Evolutionary conservation across 2,797 vertebrate species (phyloP).

Genomic region (Urophycis tenuis): DNA sequence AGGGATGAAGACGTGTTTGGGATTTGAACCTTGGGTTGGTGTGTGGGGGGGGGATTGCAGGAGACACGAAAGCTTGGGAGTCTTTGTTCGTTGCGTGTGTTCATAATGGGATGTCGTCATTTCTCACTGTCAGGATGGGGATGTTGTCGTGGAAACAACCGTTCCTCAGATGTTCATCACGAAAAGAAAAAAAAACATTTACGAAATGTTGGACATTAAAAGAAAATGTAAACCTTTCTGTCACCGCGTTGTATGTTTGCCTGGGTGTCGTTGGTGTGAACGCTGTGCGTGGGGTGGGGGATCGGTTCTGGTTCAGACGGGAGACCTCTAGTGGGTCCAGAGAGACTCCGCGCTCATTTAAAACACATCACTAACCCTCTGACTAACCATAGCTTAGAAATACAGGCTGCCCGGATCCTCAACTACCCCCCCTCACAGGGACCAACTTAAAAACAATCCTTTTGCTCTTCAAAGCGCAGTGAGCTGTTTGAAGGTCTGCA

Average conservation of each 20-base stretch:
- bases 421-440: not conserved
- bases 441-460: not conserved
- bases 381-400: not conserved
- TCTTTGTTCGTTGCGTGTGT: conserved; percentile 63
- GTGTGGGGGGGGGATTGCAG: not conserved
- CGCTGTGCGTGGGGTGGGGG: not conserved
- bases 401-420: not conserved
- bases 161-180: conserved; percentile 56
- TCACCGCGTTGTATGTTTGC: conserved; percentile 21
- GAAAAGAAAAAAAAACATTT: conserved; percentile 61
- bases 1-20: not conserved
- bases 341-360: not conserved
- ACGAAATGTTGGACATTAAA: conserved; percentile 70
- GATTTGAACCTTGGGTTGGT: conserved; percentile 3
- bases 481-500: not conserved
- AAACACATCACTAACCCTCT: not conserved
- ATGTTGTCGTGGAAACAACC: conserved; percentile 52
- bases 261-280: conserved; percentile 5
- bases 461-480: too few species aligned
- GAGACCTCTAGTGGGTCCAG: not conserved
- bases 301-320: not conserved
- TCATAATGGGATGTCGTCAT: conserved; percentile 65
- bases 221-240: conserved; percentile 46
- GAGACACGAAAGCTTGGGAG: conserved; percentile 27
- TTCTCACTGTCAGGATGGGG: conserved; percentile 47